Percentiles rank a stretch among this genome's conserved stretches.
phyloP scores from a whole-genome alignment of 2,797 vertebrate species.

The Leptoclinus maculatus region DNA sequence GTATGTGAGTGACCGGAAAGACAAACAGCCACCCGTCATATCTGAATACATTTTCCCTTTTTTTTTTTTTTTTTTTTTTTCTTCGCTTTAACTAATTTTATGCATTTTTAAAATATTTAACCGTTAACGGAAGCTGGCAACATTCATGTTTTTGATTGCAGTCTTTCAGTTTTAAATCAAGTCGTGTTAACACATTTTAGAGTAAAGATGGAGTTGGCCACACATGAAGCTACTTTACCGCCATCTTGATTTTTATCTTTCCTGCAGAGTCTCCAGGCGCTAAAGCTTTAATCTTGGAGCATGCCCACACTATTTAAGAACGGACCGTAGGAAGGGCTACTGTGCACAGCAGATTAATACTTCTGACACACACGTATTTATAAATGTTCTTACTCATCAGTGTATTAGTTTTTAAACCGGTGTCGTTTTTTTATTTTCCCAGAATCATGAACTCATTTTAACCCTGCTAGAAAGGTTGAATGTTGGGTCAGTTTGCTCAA shows the following conservation, averaged over 20 bases:
- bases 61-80: conserved; percentile 3
- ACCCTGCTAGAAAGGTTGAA: conserved; percentile 16
- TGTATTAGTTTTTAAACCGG: conserved; percentile 33
- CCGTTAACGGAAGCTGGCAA: conserved; percentile 50
- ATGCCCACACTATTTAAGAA: conserved; percentile 31
- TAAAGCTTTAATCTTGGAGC: conserved; percentile 22
- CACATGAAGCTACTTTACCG: conserved; percentile 6
- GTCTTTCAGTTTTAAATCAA: conserved; percentile 28
- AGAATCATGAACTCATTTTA: conserved; percentile 24
- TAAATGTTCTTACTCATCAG: conserved; percentile 34
- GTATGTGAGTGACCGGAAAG: conserved; percentile 85
- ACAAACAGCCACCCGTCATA: conserved; percentile 65
- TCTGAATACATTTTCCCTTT: conserved; percentile 29
- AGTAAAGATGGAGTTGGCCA: conserved; percentile 27
- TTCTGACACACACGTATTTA: conserved; percentile 49
- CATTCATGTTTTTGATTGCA: conserved; percentile 31
- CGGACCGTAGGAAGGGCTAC: conserved; percentile 52
- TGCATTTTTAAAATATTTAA: conserved; percentile 35
- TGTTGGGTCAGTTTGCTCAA: background rate
- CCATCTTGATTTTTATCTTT: conserved; percentile 14
- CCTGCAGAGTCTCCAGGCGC: conserved; percentile 13
- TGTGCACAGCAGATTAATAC: conserved; percentile 50
- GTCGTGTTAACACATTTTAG: conserved; percentile 24
- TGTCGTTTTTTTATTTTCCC: conserved; percentile 18
- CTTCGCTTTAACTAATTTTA: conserved; percentile 29